These are phyloP conservation scores for Kobus ellipsiprymnus DNA, from an alignment of 2,113 vertebrate genomes.

Conservation along the genomic window DNA sequence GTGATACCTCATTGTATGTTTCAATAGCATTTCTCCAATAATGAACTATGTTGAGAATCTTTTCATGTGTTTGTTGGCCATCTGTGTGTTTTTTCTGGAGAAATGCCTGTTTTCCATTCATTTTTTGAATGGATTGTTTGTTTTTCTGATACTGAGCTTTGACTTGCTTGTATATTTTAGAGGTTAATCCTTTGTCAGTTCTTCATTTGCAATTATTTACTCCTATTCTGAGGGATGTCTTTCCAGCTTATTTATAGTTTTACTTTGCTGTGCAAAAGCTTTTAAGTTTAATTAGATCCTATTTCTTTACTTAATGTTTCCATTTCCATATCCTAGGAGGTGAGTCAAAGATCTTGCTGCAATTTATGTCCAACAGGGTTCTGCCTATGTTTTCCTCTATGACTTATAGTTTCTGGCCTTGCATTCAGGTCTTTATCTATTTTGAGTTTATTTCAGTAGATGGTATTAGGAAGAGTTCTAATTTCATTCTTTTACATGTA, in stretches of 20 bases:
- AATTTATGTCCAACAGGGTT: not conserved
- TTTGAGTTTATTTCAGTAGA: not conserved
- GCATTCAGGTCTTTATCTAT: not conserved
- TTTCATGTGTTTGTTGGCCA: not conserved
- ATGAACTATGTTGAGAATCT: not conserved
- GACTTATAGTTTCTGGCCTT: not conserved
- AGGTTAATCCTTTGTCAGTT: not conserved
- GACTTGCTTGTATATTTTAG: not conserved
- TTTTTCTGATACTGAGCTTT: not conserved
- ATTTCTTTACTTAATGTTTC: not conserved
- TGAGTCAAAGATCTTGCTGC: not conserved
- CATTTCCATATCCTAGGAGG: not conserved
- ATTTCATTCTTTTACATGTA: not conserved
- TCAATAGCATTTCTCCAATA: not conserved
- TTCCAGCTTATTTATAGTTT: not conserved
- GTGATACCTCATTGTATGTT: not conserved
- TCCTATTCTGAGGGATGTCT: not conserved
- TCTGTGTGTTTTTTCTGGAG: not conserved
- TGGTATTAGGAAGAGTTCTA: not conserved
- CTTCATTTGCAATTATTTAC: not conserved
- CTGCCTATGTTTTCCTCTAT: not conserved
- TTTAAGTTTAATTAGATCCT: not conserved
- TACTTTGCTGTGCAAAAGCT: not conserved
- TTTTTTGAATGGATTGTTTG: not conserved
- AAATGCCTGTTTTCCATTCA: not conserved